phyloP scores from a whole-genome alignment of 1,140 invertebrate species.

The Heliconius himera region DNA sequence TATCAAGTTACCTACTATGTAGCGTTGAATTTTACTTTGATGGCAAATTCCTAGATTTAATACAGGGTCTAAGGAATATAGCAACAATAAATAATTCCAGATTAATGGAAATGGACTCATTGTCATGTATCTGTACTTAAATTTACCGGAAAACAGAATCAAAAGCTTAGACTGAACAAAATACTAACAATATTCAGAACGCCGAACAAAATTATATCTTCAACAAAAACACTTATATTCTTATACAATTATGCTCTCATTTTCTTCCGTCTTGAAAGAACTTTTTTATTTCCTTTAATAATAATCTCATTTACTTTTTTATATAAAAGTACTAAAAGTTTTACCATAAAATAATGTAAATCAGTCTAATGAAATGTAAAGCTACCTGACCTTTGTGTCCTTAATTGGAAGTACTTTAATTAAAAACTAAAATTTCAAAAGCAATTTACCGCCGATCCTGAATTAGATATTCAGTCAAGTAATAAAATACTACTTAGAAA shows the following conservation, averaged over 20 bases:
- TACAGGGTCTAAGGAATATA: not conserved
- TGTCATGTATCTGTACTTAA: not conserved
- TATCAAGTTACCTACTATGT: no score
- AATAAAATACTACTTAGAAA: not conserved
- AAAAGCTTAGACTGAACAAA: not conserved
- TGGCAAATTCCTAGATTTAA: not conserved
- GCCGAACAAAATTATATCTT: not conserved
- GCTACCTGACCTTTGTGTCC: conserved; percentile 9
- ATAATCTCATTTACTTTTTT: conserved; percentile 6
- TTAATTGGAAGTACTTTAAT: conserved; percentile 20
- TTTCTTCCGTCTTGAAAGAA: not conserved
- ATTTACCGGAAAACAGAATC: not conserved
- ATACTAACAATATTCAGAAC: conserved; percentile 1
- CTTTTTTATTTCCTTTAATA: conserved; percentile 4
- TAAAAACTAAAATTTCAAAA: conserved; percentile 20
- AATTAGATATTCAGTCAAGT: conserved; percentile 6
- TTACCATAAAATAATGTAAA: conserved; percentile 6
- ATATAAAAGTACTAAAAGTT: not conserved
- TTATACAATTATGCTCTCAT: not conserved
- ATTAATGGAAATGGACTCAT: not conserved
- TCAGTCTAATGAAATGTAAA: not conserved
- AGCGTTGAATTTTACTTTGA: no score
- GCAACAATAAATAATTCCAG: no score
- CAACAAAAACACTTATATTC: not conserved
- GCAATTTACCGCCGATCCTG: conserved; percentile 7